Evolutionary conservation across 2,797 vertebrate species (phyloP), one percentile per base, ranked within the genome.

Genomic region (Propithecus deckenii): DNA sequence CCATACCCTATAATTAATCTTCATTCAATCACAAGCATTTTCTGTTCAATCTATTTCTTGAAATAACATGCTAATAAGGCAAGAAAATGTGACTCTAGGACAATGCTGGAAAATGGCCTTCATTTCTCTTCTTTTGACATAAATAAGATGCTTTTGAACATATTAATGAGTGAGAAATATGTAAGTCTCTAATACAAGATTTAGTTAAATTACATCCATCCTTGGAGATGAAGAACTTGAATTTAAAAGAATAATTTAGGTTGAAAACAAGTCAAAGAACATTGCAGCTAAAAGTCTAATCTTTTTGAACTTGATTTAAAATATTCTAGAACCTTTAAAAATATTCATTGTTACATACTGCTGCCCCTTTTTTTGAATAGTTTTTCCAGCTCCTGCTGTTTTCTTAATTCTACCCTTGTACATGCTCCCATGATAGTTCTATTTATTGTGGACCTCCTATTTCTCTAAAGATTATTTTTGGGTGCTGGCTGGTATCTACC

Each of bases 191-290:
- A 69, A 61, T 17, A 84, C 2, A 65, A 94, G 23, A 18, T 7
- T 90, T 90, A 67, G 38, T 46, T 63, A 30, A 81, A 59, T 85
- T 90, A 52, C 14, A 69, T 12, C 22, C 32, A 87, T 83, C n/a
- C 43, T 84, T 57, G 55, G 41, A 95, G 89, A 78, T 61, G 41
- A 95, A 94, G 32, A 97, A 96, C 32, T 22, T 91, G 59, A 89
- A 93, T 85, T 97, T 61, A n/a, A 96, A 95, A 94, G 59, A 92
- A 94, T 92, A 76, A 88, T 90, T 95, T 96, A 83, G 63, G 55
- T 81, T 15, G 23, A 20, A 85, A 89, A 93, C 63, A 83, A 79
- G 32, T 67, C 30, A 76, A 95, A 87, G 86, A 2, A 86, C 41
- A 22, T 23, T 76, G 72, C 32, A 89, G 84, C 74, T 79, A 67